phyloP scores from a whole-genome alignment of 2,888 invertebrate genomes.

The Lepidochrysops patricia region DNA sequence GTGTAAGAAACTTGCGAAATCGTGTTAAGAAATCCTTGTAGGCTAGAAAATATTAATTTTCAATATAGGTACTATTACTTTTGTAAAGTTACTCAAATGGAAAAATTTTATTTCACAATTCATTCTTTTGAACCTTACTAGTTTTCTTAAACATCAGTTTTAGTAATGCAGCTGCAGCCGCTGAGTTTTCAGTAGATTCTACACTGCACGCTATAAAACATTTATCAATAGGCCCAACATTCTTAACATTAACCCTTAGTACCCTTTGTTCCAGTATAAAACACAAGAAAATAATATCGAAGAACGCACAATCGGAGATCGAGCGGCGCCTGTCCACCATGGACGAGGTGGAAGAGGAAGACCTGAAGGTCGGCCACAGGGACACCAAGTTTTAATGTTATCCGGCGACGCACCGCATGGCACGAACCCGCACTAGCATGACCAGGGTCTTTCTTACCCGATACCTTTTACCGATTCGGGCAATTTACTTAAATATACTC shows the following conservation, averaged over 20 bases:
- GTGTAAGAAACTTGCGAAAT: too few relatives aligned
- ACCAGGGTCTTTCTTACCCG: constrained; percentile 18
- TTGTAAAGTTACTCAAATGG: too few relatives aligned
- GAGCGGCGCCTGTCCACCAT: constrained; percentile 86
- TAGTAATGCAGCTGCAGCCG: too few relatives aligned
- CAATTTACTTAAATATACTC: background rate
- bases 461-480: background rate
- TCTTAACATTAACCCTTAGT: background rate
- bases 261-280: constrained; percentile 63
- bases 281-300: constrained; percentile 80
- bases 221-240: too few relatives aligned
- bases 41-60: too few relatives aligned
- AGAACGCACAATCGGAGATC: constrained; percentile 77
- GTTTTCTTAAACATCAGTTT: too few relatives aligned
- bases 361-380: constrained; percentile 69
- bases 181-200: too few relatives aligned
- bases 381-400: constrained; percentile 66
- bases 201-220: too few relatives aligned
- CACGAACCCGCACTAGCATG: constrained; percentile 36
- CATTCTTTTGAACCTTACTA: too few relatives aligned
- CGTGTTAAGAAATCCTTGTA: too few relatives aligned
- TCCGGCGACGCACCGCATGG: constrained; percentile 34
- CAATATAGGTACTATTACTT: too few relatives aligned
- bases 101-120: too few relatives aligned
- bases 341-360: constrained; percentile 90